phyloP scores from a whole-genome alignment of 2,888 invertebrate species.

The Deilephila porcellus region DNA sequence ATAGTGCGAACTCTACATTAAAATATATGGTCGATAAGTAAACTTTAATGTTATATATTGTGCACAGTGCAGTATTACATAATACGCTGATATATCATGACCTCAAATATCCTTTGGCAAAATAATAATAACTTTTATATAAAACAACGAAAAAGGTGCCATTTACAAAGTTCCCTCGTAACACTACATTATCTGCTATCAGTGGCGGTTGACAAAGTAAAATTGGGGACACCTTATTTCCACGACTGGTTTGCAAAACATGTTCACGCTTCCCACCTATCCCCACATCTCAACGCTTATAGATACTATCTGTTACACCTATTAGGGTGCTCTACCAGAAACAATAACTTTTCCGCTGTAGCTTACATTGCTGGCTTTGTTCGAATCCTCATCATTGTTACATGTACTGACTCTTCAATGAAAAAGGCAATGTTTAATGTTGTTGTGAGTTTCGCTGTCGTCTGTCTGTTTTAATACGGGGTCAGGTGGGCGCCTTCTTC shows the following conservation, averaged over 20 bases:
- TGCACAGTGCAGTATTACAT: constrained; percentile 30
- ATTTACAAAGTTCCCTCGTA: constrained; percentile 70
- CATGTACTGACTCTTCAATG: constrained; percentile 49
- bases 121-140: constrained; percentile 36
- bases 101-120: constrained; percentile 4
- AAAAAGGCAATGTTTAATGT: constrained; percentile 36
- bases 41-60: background rate
- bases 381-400: constrained; percentile 6
- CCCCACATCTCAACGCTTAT: constrained; percentile 84
- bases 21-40: background rate
- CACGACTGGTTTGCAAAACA: constrained; percentile 83
- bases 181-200: constrained; percentile 78
- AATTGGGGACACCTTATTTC: constrained; percentile 83
- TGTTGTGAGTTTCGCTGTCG: constrained; percentile 52
- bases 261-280: constrained; percentile 83
- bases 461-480: constrained; percentile 54
- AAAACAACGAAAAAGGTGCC: constrained; percentile 62
- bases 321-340: constrained; percentile 53
- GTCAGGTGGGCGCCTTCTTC: constrained; percentile 83
- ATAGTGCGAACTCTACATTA: too few relatives aligned
- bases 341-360: constrained; percentile 34
- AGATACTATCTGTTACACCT: constrained; percentile 82
- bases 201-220: constrained; percentile 79
- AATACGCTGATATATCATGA: background rate
- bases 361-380: constrained; percentile 56